phyloP scores from a whole-genome alignment of 2,113 vertebrate species.

The Microtus oregoni region DNA sequence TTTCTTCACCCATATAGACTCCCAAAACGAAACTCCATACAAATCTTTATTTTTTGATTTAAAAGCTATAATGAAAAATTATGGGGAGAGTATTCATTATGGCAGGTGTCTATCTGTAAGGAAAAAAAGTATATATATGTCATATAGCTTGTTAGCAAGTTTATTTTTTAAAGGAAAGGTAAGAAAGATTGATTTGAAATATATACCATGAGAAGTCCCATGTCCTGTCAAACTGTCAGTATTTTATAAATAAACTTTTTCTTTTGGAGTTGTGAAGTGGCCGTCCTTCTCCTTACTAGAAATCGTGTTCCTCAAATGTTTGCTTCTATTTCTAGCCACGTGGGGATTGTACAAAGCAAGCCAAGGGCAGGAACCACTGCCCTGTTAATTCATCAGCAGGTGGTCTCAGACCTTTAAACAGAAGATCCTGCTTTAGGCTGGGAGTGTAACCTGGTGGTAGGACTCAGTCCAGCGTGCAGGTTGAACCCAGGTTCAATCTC shows the following conservation, averaged over 20 bases:
- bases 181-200: slow-evolving; percentile 77
- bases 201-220: slow-evolving; percentile 66
- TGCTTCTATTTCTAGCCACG: not conserved
- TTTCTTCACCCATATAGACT: slow-evolving; percentile 67
- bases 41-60: slow-evolving; percentile 86
- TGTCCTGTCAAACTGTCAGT: slow-evolving; percentile 80
- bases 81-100: slow-evolving; percentile 72
- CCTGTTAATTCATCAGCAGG: not conserved
- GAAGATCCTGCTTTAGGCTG: not conserved
- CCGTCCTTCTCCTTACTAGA: not conserved
- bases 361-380: not conserved
- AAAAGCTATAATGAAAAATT: slow-evolving; percentile 75
- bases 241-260: slow-evolving; percentile 85
- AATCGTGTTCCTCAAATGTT: not conserved
- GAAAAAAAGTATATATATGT: slow-evolving; percentile 76
- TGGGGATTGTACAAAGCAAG: not conserved
- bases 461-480: not conserved
- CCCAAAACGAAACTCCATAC: slow-evolving; percentile 64
- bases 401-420: not conserved
- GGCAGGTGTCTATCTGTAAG: slow-evolving; percentile 80
- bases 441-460: no score
- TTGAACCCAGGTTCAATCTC: not conserved
- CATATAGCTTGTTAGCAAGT: slow-evolving; percentile 83
- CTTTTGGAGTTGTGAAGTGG: slow-evolving; percentile 68
- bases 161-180: slow-evolving; percentile 85